Evolutionary conservation across 2,888 invertebrate genomes (phyloP).

Genomic region (Xanthia togata): DNA sequence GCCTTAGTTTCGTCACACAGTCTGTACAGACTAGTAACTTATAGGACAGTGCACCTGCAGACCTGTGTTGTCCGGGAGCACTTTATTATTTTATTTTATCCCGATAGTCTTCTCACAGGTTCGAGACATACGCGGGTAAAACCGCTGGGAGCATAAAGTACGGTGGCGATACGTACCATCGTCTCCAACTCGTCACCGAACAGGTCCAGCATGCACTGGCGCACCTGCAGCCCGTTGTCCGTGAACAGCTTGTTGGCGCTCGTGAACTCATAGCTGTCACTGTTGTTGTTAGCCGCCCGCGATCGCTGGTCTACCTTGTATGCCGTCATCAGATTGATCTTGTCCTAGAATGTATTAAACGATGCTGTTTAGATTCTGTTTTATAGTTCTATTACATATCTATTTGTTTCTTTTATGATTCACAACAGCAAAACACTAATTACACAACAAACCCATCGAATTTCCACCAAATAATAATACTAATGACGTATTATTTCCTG

Average conservation of each 20-base stretch:
- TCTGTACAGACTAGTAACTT: neutral
- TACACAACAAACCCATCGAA: neutral
- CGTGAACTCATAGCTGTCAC: slow-evolving; percentile 93
- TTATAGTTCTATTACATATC: neutral
- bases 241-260: slow-evolving; percentile 95
- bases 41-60: neutral
- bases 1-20: neutral
- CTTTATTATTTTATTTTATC: neutral
- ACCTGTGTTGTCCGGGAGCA: neutral
- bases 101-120: too few relatives aligned
- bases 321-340: slow-evolving; percentile 93
- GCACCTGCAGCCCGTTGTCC: slow-evolving; percentile 89
- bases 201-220: slow-evolving; percentile 92
- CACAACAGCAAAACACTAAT: neutral
- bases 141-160: neutral
- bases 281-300: slow-evolving; percentile 87
- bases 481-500: slow-evolving; percentile 1
- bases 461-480: neutral
- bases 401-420: neutral
- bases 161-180: slow-evolving; percentile 74
- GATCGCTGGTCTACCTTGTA: slow-evolving; percentile 93
- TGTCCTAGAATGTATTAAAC: slow-evolving; percentile 85
- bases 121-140: too few relatives aligned
- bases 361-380: neutral
- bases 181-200: slow-evolving; percentile 92